phyloP scores from a whole-genome alignment of 2,113 vertebrate species.

The Catharus fuscescens region DNA sequence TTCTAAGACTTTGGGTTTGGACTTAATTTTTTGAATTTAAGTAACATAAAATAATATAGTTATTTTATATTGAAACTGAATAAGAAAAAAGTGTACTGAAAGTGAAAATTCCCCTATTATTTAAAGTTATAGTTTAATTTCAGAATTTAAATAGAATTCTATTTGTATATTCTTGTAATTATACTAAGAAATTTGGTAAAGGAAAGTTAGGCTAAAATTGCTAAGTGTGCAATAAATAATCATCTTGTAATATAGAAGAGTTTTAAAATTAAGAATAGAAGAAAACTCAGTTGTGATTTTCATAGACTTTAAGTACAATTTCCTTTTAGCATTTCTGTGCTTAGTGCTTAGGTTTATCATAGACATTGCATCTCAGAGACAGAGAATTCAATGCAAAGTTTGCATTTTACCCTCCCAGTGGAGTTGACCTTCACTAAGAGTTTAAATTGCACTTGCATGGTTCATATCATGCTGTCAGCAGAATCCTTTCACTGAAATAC shows the following conservation, averaged over 20 bases:
- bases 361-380: background rate
- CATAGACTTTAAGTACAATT: background rate
- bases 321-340: background rate
- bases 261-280: background rate
- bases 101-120: background rate
- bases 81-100: background rate
- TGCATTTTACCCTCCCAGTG: background rate
- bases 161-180: background rate
- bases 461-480: background rate
- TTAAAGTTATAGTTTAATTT: background rate
- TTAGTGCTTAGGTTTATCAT: background rate
- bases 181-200: background rate
- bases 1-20: background rate
- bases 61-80: background rate
- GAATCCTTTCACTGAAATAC: conserved; percentile 9
- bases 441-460: background rate
- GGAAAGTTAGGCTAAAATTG: background rate
- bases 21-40: background rate
- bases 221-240: background rate
- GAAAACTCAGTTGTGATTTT: background rate
- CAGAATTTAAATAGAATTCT: background rate
- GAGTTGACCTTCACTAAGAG: background rate
- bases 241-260: background rate
- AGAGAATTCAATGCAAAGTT: background rate
- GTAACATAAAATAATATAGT: background rate